Evolutionary conservation across 2,888 invertebrate species (phyloP).

Genomic region (Neuroscelio doddi): DNA sequence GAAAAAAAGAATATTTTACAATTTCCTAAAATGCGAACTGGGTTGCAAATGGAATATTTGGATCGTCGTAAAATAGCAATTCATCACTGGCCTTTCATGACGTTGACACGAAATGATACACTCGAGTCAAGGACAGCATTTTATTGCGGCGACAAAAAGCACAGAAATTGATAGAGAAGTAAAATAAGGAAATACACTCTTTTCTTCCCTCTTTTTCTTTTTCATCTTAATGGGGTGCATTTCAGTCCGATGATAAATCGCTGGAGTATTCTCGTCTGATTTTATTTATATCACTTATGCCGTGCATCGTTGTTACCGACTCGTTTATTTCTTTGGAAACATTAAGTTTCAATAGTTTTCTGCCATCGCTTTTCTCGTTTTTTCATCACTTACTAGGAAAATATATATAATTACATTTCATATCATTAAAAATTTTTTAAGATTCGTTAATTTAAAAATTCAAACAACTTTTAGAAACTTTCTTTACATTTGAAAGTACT

Average conservation of each 20-base stretch:
- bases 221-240: slow-evolving; percentile 45
- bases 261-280: slow-evolving; percentile 56
- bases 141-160: slow-evolving; percentile 22
- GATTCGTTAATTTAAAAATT: too few species aligned
- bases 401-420: too few species aligned
- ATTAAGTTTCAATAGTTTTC: too few species aligned
- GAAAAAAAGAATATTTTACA: too few species aligned
- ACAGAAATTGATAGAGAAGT: slow-evolving; percentile 38
- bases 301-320: slow-evolving; percentile 38
- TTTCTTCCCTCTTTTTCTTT: neutral
- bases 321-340: slow-evolving; percentile 50
- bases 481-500: too few species aligned
- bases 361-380: too few species aligned
- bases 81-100: slow-evolving; percentile 41
- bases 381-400: too few species aligned
- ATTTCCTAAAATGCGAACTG: slow-evolving; percentile 28
- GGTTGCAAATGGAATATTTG: slow-evolving; percentile 33
- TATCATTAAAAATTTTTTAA: too few species aligned
- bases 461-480: too few species aligned
- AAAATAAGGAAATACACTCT: slow-evolving; percentile 13
- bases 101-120: slow-evolving; percentile 45
- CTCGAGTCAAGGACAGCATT: slow-evolving; percentile 40
- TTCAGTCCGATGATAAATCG: slow-evolving; percentile 62
- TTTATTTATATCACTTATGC: slow-evolving; percentile 61
- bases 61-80: slow-evolving; percentile 44